Percentiles rank a stretch among this genome's conserved stretches.
These are phyloP conservation scores for Podarcis muralis DNA, from an alignment of 2,113 vertebrate species.

Conservation along the genomic window DNA sequence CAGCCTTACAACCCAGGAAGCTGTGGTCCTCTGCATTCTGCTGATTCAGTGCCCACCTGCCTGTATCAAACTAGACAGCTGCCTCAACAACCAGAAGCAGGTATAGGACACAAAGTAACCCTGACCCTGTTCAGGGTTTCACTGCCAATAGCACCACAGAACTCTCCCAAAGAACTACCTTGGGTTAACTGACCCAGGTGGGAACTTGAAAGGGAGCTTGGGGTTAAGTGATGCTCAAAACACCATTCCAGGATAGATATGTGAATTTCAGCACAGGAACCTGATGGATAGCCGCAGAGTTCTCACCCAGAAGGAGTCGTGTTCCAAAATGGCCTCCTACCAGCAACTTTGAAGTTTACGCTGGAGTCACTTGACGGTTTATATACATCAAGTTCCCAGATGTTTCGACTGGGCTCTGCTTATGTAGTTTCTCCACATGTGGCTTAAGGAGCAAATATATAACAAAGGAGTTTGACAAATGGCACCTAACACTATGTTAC, in stretches of 20 bases:
- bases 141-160: background rate
- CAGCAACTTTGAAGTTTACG: background rate
- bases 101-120: too few relatives aligned
- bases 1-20: too few relatives aligned
- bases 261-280: background rate
- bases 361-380: background rate
- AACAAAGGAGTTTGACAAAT: slow-evolving; percentile 15
- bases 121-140: too few relatives aligned
- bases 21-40: too few relatives aligned
- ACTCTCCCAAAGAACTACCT: background rate
- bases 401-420: background rate
- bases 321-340: background rate
- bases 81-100: too few relatives aligned
- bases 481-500: background rate
- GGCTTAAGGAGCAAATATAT: slow-evolving; percentile 19
- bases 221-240: background rate
- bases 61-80: too few relatives aligned
- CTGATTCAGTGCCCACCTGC: too few relatives aligned
- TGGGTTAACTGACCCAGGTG: background rate
- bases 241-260: background rate
- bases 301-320: background rate
- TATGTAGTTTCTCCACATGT: slow-evolving; percentile 6
- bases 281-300: background rate
- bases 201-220: background rate
- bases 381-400: background rate